phyloP scores from a whole-genome alignment of 2,888 invertebrate species.

The Ischnus inquisitorius region DNA sequence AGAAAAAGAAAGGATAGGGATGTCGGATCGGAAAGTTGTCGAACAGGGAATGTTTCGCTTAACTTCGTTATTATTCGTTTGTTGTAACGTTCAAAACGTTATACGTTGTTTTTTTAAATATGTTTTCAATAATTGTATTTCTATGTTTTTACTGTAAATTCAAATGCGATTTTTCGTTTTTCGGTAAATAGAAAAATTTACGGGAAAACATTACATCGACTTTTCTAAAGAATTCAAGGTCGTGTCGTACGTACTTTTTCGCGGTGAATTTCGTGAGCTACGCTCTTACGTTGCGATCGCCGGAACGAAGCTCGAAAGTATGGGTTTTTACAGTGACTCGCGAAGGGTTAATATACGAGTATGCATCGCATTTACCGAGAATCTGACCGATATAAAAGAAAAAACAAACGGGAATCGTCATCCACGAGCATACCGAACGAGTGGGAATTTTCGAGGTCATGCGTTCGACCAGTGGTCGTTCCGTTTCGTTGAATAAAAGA shows the following conservation, averaged over 20 bases:
- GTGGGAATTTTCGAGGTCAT: slow-evolving; percentile 34
- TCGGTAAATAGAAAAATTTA: neutral
- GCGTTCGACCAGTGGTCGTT: slow-evolving; percentile 37
- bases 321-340: neutral
- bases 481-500: slow-evolving; percentile 55
- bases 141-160: neutral
- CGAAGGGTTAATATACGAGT: neutral
- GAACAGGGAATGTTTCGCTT: neutral
- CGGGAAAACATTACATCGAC: neutral
- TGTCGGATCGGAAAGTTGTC: neutral
- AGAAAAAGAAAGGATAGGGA: neutral
- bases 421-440: neutral
- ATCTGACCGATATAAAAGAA: neutral
- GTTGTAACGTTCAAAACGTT: neutral
- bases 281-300: too few relatives aligned
- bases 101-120: neutral
- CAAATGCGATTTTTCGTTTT: neutral
- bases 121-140: neutral
- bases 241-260: too few relatives aligned
- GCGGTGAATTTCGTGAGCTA: too few relatives aligned
- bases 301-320: too few relatives aligned
- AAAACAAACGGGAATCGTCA: neutral
- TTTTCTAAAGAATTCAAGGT: too few relatives aligned
- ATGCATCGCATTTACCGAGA: neutral
- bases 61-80: neutral